Evolutionary conservation across 2,888 invertebrate genomes (phyloP).

Genomic region (Drosophila melanosoma): DNA sequence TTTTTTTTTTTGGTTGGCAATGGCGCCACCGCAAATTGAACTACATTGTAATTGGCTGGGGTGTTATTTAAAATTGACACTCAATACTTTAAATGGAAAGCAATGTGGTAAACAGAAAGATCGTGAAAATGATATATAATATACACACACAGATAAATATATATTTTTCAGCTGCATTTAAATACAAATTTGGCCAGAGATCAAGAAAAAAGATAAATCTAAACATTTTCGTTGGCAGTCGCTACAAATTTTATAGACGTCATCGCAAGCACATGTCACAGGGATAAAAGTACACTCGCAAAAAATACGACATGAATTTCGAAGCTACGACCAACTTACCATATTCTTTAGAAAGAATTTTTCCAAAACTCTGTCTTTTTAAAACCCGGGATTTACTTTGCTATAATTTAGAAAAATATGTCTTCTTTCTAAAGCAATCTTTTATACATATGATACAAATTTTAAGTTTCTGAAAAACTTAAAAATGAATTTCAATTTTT

Average conservation of each 20-base stretch:
- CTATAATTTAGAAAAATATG: neutral
- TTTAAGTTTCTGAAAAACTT: neutral
- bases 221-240: slow-evolving; percentile 65
- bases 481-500: neutral
- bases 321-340: neutral
- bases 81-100: slow-evolving; percentile 37
- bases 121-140: neutral
- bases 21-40: slow-evolving; percentile 65
- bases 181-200: slow-evolving; percentile 45
- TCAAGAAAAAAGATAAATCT: slow-evolving; percentile 41
- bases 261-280: slow-evolving; percentile 62
- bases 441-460: neutral
- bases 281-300: slow-evolving; percentile 27
- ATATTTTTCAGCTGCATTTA: slow-evolving; percentile 14
- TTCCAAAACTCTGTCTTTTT: neutral
- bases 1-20: neutral
- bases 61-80: slow-evolving; percentile 43
- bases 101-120: neutral
- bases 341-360: neutral
- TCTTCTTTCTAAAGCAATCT: neutral
- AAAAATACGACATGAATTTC: neutral
- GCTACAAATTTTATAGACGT: slow-evolving; percentile 51
- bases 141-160: neutral
- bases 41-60: slow-evolving; percentile 55
- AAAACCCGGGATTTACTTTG: neutral